A percentile compares a stretch with the other conserved stretches of the same genome.
Conservation (phyloP, 1,140 invertebrate species). For the Mylabris phalerata region DNA sequence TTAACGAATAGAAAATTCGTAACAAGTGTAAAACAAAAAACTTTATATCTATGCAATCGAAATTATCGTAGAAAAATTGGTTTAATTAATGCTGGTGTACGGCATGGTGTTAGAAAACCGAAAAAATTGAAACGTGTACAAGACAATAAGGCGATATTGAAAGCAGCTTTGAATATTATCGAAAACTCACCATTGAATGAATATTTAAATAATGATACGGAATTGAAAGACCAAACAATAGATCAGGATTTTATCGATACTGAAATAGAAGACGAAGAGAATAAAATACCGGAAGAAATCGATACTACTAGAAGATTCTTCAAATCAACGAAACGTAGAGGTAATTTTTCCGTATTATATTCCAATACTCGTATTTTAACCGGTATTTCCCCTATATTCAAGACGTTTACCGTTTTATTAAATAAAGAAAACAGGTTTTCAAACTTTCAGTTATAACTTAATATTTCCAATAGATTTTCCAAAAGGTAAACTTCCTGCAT, state of each 20-base stretch:
- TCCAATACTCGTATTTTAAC: no score
- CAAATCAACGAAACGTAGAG: slow-evolving; percentile 25
- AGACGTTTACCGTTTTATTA: no score
- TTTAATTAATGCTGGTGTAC: slow-evolving; percentile 51
- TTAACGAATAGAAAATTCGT: slow-evolving; percentile 14
- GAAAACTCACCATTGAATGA: slow-evolving; percentile 35
- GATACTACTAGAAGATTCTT: slow-evolving; percentile 34
- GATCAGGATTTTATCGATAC: no score
- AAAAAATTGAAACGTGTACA: slow-evolving; percentile 24
- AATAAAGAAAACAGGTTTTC: no score
- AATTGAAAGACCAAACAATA: no score
- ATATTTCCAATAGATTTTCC: no score
- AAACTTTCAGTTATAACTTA: no score
- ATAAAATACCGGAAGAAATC: neutral
- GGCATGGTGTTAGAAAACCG: slow-evolving; percentile 48
- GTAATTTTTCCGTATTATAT: neutral
- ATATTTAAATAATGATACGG: slow-evolving; percentile 24
- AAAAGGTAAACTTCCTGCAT: no score
- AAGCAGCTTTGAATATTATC: slow-evolving; percentile 31
- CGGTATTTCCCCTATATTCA: no score
- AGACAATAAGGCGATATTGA: slow-evolving; percentile 9
- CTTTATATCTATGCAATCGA: neutral
- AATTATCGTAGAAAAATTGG: slow-evolving; percentile 30
- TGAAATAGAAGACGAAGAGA: no score
- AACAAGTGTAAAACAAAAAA: slow-evolving; percentile 17